Conservation (phyloP, 1,140 invertebrate species). For the Caenorhabditis elegans region WBcel235 BX284602.5:3257501-3258000, state of each 20-base stretch:
- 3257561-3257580: constrained; percentile 2
- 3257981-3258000: no score
- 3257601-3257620: background rate
- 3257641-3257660: background rate
- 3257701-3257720: background rate
- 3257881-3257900: background rate
- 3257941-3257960: no score
- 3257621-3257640: background rate
- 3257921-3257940: background rate
- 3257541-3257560: background rate
- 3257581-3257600: background rate
- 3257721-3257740: background rate
- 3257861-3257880: background rate
- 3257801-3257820: background rate
- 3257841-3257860: no score
- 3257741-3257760: constrained; percentile 2
- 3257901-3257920: background rate
- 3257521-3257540: background rate
- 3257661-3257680: no score
- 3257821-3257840: no score
- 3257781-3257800: constrained; percentile 13
- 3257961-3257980: no score
- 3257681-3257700: constrained; percentile 7
- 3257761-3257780: background rate
- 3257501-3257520: background rate